Base-by-base conservation (phyloP, 2,797 vertebrate genomes). In the Epinephelus malabaricus region DNA sequence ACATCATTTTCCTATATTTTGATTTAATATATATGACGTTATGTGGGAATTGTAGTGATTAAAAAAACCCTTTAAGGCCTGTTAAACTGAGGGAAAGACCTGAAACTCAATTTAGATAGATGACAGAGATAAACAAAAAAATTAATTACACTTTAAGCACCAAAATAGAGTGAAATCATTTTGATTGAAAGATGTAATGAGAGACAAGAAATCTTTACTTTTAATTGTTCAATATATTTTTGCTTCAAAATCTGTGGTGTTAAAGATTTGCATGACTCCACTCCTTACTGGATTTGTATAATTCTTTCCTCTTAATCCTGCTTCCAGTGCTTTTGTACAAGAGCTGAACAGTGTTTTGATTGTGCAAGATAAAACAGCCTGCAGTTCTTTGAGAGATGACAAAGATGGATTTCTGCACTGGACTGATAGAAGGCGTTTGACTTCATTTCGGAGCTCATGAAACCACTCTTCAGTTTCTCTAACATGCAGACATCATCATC, bases 101-200 rank as follows among this genome's bases (percentile, higher is more conserved):
- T 75, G 38, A 5, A 78, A 65, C 60, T 76, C 76, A 86, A 87
- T 91, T 86, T 85, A 89, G 73, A 89, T 79, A 67, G 69, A 78
- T 79, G 72, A 78, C 17, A 50, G 40, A 89, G 84, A 89, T 87
- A 83, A 82, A 84, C 66, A 53, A 34, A 76, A 65, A 61, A 83
- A 64, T 30, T 69, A 82, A 86, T 79, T 84, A 78, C 56, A 82
- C 61, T 67, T 73, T 79, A 64, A 73, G 69, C 55, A 89, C 71
- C 67, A 78, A 83, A 79, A 76, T 51, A 25, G 14, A 65, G 27
- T 56, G 50, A 11, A 21, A 9, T 70, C 49, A 27, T 56, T 86
- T 81, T 84, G 81, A 87, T 69, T 78, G 78, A 83, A 30, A 85
- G 74, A 86, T 79, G 46, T 77, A 78, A 73, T 83, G 64, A 65